phyloP scores from a whole-genome alignment of 2,888 invertebrate genomes.

The Epirrita christyi region DNA sequence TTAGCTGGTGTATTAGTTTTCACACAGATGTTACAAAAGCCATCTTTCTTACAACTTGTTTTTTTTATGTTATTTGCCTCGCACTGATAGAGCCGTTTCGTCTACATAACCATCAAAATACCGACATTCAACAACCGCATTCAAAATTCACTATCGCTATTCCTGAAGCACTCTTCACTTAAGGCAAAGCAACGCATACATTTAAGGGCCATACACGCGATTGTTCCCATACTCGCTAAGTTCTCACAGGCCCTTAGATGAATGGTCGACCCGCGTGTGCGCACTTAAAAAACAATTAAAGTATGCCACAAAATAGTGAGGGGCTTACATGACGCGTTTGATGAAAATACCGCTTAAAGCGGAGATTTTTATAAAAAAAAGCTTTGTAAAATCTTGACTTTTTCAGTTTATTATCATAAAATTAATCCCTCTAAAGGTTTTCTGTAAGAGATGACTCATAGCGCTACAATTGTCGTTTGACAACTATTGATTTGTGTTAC shows the following conservation, averaged over 20 bases:
- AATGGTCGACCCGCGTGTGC: constrained; percentile 48
- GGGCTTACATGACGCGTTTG: constrained; percentile 51
- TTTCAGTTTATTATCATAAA: no score
- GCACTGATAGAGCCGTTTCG: no score
- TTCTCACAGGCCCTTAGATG: constrained; percentile 47
- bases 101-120: neutral
- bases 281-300: constrained; percentile 80
- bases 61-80: no score
- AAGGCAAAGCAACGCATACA: constrained; percentile 39
- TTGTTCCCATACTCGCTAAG: constrained; percentile 30
- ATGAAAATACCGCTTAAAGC: neutral
- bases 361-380: neutral
- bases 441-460: no score
- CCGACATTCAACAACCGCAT: constrained; percentile 11
- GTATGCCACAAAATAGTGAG: constrained; percentile 59
- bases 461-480: no score
- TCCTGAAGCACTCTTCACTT: constrained; percentile 40
- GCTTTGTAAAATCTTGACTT: no score
- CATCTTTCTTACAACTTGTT: no score
- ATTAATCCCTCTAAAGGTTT: no score
- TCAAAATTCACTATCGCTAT: constrained; percentile 43
- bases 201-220: constrained; percentile 49
- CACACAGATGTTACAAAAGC: no score
- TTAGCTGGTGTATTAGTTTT: no score
- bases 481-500: no score